Evolutionary conservation across 2,888 invertebrate genomes (phyloP).

Genomic region (Flabesymbios commensalis): DNA sequence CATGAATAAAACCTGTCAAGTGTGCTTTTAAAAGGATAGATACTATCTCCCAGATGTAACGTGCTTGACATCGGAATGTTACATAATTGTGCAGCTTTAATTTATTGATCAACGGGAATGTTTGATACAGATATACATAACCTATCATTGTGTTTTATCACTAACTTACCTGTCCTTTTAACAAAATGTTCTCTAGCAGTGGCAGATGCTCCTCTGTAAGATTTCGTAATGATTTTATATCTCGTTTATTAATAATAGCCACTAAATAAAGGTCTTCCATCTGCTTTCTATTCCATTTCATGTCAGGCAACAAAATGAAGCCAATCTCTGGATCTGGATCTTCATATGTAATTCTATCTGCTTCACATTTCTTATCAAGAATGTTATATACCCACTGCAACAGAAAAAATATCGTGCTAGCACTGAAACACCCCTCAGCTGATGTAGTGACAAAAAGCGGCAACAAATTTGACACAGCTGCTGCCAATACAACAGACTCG

Average conservation of each 20-base stretch:
- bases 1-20: no score
- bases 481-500: no score
- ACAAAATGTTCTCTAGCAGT: conserved; percentile 78
- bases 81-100: no score
- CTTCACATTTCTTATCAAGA: conserved; percentile 86
- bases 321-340: conserved; percentile 72
- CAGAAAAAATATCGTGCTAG: conserved; percentile 18
- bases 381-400: conserved; percentile 97
- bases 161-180: conserved; percentile 74
- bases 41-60: no score
- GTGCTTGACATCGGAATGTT: no score
- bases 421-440: no score
- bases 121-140: no score
- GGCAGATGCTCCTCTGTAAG: conserved; percentile 78
- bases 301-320: conserved; percentile 83
- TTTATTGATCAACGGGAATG: no score
- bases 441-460: no score
- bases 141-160: no score
- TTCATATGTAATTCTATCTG: conserved; percentile 83
- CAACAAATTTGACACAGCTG: no score
- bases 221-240: conserved; percentile 83
- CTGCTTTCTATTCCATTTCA: conserved; percentile 90
- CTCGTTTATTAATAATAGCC: conserved; percentile 75
- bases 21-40: no score
- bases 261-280: conserved; percentile 81